A percentile compares a stretch with the other conserved stretches of the same genome.
phyloP scores from a whole-genome alignment of 2,113 vertebrate genomes.

The Fregata magnificens region DNA sequence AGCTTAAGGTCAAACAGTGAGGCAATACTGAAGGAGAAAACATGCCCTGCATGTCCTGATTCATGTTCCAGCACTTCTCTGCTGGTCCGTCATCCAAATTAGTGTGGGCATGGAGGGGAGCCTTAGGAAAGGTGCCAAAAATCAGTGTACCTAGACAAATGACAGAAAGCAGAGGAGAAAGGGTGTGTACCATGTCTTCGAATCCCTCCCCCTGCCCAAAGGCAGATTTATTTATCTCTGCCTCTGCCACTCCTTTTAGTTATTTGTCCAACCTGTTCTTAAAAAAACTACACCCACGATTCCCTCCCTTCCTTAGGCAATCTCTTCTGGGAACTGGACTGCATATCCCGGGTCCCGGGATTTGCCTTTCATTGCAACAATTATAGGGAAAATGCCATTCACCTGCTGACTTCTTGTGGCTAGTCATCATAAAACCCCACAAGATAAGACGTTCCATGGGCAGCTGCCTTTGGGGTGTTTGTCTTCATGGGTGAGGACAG shows the following conservation, averaged over 20 bases:
- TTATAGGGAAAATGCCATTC: neutral
- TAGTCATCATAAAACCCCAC: accelerated
- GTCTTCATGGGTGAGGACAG: neutral
- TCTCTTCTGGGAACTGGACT: neutral
- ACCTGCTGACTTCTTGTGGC: neutral
- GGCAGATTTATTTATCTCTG: neutral
- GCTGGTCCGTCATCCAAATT: neutral
- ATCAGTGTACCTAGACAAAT: neutral
- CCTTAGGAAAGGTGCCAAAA: neutral
- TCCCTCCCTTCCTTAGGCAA: neutral
- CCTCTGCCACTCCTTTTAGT: neutral
- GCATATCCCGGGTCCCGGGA: neutral
- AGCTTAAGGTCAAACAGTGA: neutral
- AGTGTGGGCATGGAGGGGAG: neutral
- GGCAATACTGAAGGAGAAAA: neutral
- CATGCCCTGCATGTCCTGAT: neutral
- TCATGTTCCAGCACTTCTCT: neutral
- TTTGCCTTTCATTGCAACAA: neutral
- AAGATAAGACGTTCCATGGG: neutral
- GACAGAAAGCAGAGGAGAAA: neutral
- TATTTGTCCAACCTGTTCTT: neutral
- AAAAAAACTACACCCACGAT: accelerated
- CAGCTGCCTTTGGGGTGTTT: neutral
- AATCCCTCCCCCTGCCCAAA: neutral
- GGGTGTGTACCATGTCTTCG: neutral